Percentiles rank a stretch among this genome's conserved stretches.
These are phyloP conservation scores for Plebejus anna DNA, from an alignment of 2,888 invertebrate species.

Conservation along the genomic window DNA sequence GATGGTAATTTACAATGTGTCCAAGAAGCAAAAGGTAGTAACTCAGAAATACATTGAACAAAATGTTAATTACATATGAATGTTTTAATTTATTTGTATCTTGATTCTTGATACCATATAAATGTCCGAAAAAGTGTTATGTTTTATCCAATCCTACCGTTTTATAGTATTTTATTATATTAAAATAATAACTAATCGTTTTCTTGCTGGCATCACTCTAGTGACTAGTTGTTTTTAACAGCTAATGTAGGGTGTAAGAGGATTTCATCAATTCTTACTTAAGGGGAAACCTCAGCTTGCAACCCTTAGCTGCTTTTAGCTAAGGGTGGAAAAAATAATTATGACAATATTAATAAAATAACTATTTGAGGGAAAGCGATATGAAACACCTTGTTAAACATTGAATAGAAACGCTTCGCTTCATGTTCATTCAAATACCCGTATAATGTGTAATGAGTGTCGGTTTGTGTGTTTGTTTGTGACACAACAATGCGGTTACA, in stretches of 20 bases:
- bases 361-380: not conserved
- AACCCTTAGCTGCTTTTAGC: too few relatives aligned
- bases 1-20: not conserved
- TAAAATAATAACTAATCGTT: too few relatives aligned
- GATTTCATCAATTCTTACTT: too few relatives aligned
- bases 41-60: slow-evolving; percentile 30
- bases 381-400: not conserved
- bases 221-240: too few relatives aligned
- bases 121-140: not conserved
- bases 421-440: not conserved
- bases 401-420: not conserved
- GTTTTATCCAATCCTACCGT: not conserved
- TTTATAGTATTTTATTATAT: not conserved
- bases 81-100: not conserved
- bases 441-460: slow-evolving; percentile 29
- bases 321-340: too few relatives aligned
- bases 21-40: not conserved
- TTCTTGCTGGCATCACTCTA: too few relatives aligned
- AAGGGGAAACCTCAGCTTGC: too few relatives aligned
- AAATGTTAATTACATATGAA: slow-evolving; percentile 1
- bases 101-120: not conserved
- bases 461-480: slow-evolving; percentile 31
- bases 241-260: too few relatives aligned
- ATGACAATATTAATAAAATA: not conserved
- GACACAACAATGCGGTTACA: slow-evolving; percentile 43